Base-by-base conservation (phyloP, 2,888 invertebrate species). In the Pteria penguin region DNA sequence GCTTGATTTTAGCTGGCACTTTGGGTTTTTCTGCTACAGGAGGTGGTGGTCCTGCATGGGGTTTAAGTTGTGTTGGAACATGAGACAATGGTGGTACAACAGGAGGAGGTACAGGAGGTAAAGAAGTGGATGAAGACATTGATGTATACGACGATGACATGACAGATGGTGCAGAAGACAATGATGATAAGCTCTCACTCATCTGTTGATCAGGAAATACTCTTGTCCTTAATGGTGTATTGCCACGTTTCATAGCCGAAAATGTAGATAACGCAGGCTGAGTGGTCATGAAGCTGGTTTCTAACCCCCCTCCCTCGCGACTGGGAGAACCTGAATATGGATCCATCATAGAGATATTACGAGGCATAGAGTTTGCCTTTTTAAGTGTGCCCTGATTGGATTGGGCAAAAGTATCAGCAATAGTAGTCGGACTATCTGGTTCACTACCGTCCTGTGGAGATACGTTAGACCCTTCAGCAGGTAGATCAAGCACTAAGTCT, bases 331-430 rank as follows among this genome's bases (percentile, higher is more conserved):
- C 45, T 70, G 70, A 45, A 33, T 58, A 63, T 54, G 27, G 60
- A 11, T 66, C 65, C 29, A 71, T 65, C 45, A 70, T 36, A 32
- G 67, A 76, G 29, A 85, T 80, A 75, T 82, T 84, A 18, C 86
- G 69, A 0, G 87, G 85, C 86, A 86, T 84, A 5, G 86, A 85
- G 31, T 81, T 79, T 26, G 90, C 91, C 88, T 96, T 96, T 89
- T 96, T 96, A 72, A 96, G 92, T 0, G 96, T 96, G 84, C 95
- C 95, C 91, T 96, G 96, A 88, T 95, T 95, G 83, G 95, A 95
- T 86, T 95, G 95, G 66, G 96, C 96, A 89, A 96, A 96, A 33
- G 95, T 93, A 88, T 96, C 96, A 0, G 96, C 96, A 76, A 95
- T 95, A 57, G 88, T 80, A 18, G 86, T 85, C 36, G 90, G 87